These are phyloP conservation scores for Terrapene triunguis DNA, from an alignment of 2,113 vertebrate genomes.

Conservation along the genomic window DNA sequence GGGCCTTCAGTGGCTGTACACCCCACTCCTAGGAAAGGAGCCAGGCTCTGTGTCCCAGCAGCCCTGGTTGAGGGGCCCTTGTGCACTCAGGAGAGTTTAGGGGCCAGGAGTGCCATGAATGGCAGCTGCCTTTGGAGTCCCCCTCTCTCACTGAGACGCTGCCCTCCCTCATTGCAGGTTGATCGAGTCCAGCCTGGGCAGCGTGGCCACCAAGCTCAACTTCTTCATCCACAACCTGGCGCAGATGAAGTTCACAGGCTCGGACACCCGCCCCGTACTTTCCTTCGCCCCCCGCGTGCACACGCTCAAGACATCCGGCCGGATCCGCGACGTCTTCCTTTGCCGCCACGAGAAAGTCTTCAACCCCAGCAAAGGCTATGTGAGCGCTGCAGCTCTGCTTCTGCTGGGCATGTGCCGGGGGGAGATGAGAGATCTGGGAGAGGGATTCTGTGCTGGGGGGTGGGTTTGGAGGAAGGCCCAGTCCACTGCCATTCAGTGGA, in stretches of 20 bases:
- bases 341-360: slow-evolving; percentile 88
- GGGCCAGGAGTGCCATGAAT: no score
- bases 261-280: slow-evolving; percentile 87
- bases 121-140: neutral
- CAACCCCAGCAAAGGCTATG: slow-evolving; percentile 90
- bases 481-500: neutral
- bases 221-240: slow-evolving; percentile 99
- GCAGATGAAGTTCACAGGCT: slow-evolving; percentile 95
- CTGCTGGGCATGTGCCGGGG: neutral
- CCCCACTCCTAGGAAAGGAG: neutral
- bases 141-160: neutral
- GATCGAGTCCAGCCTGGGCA: slow-evolving; percentile 97
- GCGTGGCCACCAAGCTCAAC: slow-evolving; percentile 98
- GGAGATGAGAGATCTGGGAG: neutral
- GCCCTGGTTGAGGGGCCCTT: neutral
- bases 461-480: neutral
- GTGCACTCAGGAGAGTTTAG: neutral
- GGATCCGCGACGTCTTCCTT: slow-evolving; percentile 89
- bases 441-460: neutral
- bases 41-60: neutral
- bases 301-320: slow-evolving; percentile 85
- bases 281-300: slow-evolving; percentile 90
- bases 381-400: slow-evolving; percentile 77
- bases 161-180: slow-evolving; percentile 76
- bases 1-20: accelerated